Percentiles rank a stretch among this genome's conserved stretches.
Conservation (phyloP, 2,113 vertebrate species). For the Corythaeola cristata region DNA sequence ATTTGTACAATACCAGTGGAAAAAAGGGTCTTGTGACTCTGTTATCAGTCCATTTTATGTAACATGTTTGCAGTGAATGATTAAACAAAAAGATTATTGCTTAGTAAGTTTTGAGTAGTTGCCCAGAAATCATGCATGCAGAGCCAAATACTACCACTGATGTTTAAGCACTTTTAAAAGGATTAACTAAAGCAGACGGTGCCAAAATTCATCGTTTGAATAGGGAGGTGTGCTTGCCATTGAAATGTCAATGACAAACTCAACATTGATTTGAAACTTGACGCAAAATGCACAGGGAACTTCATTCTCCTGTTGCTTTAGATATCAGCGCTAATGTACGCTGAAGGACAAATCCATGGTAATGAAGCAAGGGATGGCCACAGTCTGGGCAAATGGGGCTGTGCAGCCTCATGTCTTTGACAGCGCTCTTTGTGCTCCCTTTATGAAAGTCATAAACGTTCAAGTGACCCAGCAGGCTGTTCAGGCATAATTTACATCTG, state of each 20-base stretch:
- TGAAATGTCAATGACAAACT: neutral
- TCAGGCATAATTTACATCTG: neutral
- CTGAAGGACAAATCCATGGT: neutral
- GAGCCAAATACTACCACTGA: conserved; percentile 13
- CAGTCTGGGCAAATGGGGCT: accelerated
- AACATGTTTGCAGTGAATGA: conserved; percentile 57
- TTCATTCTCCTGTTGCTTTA: neutral
- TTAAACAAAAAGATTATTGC: conserved; percentile 52
- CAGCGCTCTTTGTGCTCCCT: neutral
- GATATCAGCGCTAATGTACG: neutral
- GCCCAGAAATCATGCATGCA: conserved; percentile 58
- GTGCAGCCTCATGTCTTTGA: neutral
- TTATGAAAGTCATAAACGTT: neutral
- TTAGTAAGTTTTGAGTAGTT: conserved; percentile 51
- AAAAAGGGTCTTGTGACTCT: neutral
- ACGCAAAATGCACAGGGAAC: neutral
- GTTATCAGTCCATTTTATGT: conserved; percentile 40
- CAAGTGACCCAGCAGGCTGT: neutral
- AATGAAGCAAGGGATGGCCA: neutral
- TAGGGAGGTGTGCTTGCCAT: neutral
- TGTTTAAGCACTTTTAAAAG: conserved; percentile 8
- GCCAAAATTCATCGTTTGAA: conserved; percentile 12
- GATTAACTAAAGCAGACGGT: neutral
- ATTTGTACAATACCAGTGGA: neutral
- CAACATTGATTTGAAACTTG: neutral